These are phyloP conservation scores for Sitobion miscanthi DNA, from an alignment of 1,140 invertebrate genomes.

Conservation along the genomic window DNA sequence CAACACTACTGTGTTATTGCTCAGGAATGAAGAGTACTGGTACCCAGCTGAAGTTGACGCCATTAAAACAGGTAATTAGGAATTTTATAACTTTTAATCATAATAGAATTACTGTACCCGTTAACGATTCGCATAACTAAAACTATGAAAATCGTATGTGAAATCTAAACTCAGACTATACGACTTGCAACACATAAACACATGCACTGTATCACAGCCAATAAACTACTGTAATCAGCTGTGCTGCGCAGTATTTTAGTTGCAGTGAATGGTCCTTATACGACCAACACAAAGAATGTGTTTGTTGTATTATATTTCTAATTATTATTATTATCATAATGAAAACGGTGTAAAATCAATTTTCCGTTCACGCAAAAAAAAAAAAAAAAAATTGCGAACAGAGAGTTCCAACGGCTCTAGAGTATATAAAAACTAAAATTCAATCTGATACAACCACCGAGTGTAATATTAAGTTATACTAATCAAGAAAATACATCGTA, in stretches of 20 bases:
- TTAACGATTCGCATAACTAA: neutral
- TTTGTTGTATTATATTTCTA: neutral
- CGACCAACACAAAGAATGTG: neutral
- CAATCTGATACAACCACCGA: neutral
- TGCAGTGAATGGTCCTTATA: neutral
- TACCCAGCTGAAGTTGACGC: constrained; percentile 88
- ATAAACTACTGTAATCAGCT: neutral
- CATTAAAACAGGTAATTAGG: constrained; percentile 81
- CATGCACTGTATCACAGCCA: neutral
- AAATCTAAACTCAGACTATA: neutral
- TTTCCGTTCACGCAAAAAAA: neutral
- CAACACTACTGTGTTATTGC: constrained; percentile 86
- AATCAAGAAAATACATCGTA: constrained; percentile 16
- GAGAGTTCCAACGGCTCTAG: neutral
- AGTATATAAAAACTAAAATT: neutral
- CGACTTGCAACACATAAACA: neutral
- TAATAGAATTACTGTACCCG: neutral
- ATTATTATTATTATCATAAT: neutral
- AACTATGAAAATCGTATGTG: neutral
- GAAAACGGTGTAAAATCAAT: neutral
- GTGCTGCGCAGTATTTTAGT: neutral
- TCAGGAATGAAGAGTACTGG: constrained; percentile 89
- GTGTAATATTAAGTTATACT: constrained; percentile 5
- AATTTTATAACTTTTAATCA: neutral
- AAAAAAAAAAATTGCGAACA: no score